Conservation (phyloP, 2,113 vertebrate genomes). For the Dromaius novaehollandiae region DNA sequence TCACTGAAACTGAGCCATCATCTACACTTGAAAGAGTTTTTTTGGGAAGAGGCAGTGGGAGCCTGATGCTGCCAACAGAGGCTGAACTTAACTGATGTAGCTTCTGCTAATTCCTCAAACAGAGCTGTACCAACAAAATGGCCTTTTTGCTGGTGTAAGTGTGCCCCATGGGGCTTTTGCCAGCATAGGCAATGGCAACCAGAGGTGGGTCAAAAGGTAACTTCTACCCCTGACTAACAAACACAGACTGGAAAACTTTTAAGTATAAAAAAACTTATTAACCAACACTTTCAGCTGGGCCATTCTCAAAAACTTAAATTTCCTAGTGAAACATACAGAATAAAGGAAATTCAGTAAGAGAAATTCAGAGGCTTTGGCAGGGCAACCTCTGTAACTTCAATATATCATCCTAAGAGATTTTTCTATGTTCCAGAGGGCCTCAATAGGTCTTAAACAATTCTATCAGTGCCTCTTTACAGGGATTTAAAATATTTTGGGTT, state of each 20-base stretch:
- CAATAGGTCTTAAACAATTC: not conserved
- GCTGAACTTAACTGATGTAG: not conserved
- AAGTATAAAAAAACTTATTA: not conserved
- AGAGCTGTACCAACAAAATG: accelerated
- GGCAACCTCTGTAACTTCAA: not conserved
- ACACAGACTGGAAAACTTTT: not conserved
- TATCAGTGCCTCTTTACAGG: not conserved
- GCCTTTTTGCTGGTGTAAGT: not conserved
- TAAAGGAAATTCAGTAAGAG: not conserved
- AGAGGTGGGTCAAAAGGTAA: not conserved
- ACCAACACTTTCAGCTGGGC: not conserved
- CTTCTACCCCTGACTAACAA: not conserved
- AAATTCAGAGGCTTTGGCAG: accelerated
- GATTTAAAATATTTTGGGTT: not conserved
- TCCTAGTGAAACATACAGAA: accelerated
- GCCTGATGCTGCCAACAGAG: not conserved
- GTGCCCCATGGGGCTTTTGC: not conserved
- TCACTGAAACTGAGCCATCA: accelerated
- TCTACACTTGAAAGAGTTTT: not conserved
- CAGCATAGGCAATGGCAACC: not conserved
- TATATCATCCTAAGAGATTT: not conserved
- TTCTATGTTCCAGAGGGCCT: not conserved
- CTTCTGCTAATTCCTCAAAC: not conserved
- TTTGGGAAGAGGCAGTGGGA: not conserved
- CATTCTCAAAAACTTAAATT: not conserved